Evolutionary conservation across 2,113 vertebrate genomes (phyloP).

Genomic region (Chamaea fasciata): DNA sequence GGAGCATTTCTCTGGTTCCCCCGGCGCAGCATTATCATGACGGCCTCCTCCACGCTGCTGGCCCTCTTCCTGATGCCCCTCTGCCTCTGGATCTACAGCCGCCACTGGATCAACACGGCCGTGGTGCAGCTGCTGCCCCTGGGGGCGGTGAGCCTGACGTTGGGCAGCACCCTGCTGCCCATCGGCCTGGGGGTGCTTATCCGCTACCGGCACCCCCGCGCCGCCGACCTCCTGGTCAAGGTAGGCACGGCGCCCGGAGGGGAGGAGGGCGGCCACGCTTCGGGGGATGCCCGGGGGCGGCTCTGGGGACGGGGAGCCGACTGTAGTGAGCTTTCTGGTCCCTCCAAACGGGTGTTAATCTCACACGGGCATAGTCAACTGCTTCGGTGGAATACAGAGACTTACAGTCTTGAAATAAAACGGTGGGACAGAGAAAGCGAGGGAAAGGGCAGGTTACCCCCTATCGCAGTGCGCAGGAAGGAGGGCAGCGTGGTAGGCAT

Average conservation of each 20-base stretch:
- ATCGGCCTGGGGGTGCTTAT: constrained; percentile 88
- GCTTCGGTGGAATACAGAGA: not conserved
- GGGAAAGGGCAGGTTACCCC: not conserved
- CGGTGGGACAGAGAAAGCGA: rapidly evolving
- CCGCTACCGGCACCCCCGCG: constrained; percentile 79
- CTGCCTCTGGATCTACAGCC: constrained; percentile 95
- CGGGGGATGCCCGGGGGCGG: not conserved
- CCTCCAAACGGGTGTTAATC: not conserved
- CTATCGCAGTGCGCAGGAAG: rapidly evolving
- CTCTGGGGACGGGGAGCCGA: not conserved
- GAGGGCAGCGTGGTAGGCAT: rapidly evolving
- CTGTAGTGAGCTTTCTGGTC: not conserved
- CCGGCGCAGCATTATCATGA: constrained; percentile 90
- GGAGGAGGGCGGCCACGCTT: not conserved
- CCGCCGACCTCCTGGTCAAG: constrained; percentile 90
- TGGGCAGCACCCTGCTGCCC: constrained; percentile 93
- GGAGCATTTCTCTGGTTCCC: not conserved
- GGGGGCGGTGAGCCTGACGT: constrained; percentile 89
- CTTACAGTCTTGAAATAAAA: not conserved
- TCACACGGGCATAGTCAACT: not conserved
- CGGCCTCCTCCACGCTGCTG: constrained; percentile 91
- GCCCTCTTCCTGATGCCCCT: constrained; percentile 93
- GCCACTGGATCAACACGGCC: constrained; percentile 92
- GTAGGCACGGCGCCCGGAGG: constrained; percentile 55
- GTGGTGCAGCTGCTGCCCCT: constrained; percentile 89